These are phyloP conservation scores for Acanthiza pusilla DNA, from an alignment of 2,797 vertebrate species.

Conservation along the genomic window DNA sequence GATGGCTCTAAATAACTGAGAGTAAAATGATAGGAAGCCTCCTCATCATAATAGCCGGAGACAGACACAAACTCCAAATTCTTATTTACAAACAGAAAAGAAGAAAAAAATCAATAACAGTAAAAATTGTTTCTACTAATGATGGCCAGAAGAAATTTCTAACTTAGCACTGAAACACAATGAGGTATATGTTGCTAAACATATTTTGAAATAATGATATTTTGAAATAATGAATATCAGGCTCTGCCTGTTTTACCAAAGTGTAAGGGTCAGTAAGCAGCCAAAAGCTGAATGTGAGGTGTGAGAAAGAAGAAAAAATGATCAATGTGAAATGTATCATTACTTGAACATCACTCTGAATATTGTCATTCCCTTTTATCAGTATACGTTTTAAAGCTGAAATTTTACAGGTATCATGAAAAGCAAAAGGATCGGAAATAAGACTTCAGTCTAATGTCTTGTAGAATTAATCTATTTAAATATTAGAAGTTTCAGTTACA, in stretches of 20 bases:
- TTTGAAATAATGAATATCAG: not conserved
- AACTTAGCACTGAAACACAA: not conserved
- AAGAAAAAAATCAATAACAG: not conserved
- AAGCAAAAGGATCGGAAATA: not conserved
- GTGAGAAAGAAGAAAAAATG: not conserved
- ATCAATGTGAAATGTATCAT: not conserved
- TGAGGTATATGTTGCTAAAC: not conserved
- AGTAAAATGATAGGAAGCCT: not conserved
- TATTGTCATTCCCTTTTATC: not conserved
- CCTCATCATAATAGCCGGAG: not conserved
- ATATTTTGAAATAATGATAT: not conserved
- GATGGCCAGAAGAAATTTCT: not conserved
- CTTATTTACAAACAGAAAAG: not conserved
- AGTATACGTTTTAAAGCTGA: not conserved
- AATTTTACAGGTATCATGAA: not conserved
- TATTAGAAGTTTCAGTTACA: not conserved
- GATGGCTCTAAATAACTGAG: not conserved
- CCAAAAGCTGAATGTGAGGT: not conserved
- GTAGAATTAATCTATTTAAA: not conserved
- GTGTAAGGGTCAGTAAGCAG: not conserved
- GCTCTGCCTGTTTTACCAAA: not conserved
- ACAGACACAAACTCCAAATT: not conserved
- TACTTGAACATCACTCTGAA: not conserved
- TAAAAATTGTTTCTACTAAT: not conserved
- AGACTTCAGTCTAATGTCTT: not conserved